Evolutionary conservation across 2,888 invertebrate species (phyloP), one percentile per base, ranked within the genome.

Genomic region (Dynastes grantii): DNA sequence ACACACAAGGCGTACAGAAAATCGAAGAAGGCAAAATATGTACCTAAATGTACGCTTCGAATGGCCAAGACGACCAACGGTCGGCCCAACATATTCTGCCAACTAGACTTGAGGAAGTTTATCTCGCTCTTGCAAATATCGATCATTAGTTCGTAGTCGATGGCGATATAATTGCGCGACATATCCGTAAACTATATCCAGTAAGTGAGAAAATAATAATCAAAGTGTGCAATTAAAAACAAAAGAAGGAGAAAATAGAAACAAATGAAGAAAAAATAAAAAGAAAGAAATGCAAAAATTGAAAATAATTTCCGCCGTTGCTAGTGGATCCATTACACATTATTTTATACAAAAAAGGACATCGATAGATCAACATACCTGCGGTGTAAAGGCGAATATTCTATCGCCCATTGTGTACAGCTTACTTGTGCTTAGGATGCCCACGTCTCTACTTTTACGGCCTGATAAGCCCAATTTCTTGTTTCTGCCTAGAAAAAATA

Each of bases 371-470:
- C 40, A 40, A 53, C 88, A 90, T 90, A 98, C 98, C 95, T 99
- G 98, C 63, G 99, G 99, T 4, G 98, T 98, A 88, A 99, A 99
- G 0, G 98, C 98, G 89, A 99, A 97, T 85, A 98, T 97, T 87
- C 96, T 94, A 88, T 98, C 97, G 85, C 97, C 96, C 76, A 99
- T 90, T 1, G 97, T 96, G 89, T 99, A 99, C 81, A 99, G 90
- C 90, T 99, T 98, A 89, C 98, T 99, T 53, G 99, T 99, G 87
- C 98, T 97, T 29, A 99, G 91, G 84, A 99, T 96, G 82, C 99
- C 99, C 76, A 99, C 98, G 88, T 99, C 98, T 77, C 97, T 92
- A 0, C 97, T 97, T 86, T 97, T 97, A 84, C 99, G 92, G 76
- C 99, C 99, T n/a, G 97, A 95, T 55, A 99, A 89, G 16, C 96